These are phyloP conservation scores for Trissoscelio sp. DNA, from an alignment of 2,888 invertebrate genomes.

Conservation along the genomic window DNA sequence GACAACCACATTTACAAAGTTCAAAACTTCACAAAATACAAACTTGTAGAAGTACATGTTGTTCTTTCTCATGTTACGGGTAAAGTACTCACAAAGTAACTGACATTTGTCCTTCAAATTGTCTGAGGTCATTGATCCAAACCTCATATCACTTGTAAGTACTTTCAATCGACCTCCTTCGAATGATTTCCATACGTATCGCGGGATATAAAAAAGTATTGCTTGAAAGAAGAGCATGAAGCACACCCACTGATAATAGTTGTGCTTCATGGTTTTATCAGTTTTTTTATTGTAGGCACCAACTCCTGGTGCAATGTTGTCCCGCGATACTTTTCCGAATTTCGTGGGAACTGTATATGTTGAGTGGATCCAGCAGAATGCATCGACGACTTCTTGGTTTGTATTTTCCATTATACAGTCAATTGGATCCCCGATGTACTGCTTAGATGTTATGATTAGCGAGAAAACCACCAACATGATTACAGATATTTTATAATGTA, in stretches of 20 bases:
- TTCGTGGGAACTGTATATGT: slow-evolving; percentile 97
- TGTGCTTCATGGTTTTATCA: slow-evolving; percentile 86
- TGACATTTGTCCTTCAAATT: slow-evolving; percentile 88
- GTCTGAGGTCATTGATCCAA: background rate
- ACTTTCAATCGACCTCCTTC: slow-evolving; percentile 89
- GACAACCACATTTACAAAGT: slow-evolving; percentile 92
- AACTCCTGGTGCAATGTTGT: slow-evolving; percentile 86
- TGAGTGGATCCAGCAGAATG: slow-evolving; percentile 84
- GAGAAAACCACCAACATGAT: slow-evolving; percentile 96
- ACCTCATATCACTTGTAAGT: background rate
- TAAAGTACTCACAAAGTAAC: slow-evolving; percentile 92
- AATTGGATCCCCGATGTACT: slow-evolving; percentile 98
- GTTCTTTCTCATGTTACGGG: slow-evolving; percentile 91
- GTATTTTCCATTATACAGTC: slow-evolving; percentile 97
- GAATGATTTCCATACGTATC: slow-evolving; percentile 97
- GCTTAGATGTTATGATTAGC: slow-evolving; percentile 95
- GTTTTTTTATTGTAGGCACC: background rate
- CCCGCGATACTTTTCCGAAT: no score
- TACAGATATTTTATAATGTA: slow-evolving; percentile 97
- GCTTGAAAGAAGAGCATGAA: slow-evolving; percentile 96
- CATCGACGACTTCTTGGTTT: slow-evolving; percentile 94
- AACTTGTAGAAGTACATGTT: slow-evolving; percentile 89
- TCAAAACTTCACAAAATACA: slow-evolving; percentile 89
- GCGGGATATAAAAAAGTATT: slow-evolving; percentile 94
- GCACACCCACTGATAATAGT: slow-evolving; percentile 98